Evolutionary conservation across 1,140 invertebrate genomes (phyloP), one percentile per base, ranked within the genome.

Genomic region (Drosophila takahashii): DNA sequence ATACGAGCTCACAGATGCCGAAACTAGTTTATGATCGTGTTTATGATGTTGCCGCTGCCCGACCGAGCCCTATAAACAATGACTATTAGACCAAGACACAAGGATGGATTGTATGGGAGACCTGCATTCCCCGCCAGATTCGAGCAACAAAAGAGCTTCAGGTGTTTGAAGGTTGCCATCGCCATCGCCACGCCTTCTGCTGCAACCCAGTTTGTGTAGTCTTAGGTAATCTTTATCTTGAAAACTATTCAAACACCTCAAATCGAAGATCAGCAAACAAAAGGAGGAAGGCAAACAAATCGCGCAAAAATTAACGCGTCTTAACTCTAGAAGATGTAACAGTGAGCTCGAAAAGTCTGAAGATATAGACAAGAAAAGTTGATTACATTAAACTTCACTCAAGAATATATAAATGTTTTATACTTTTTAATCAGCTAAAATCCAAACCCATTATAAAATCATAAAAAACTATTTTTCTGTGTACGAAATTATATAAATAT

Each of bases 21-120:
- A 85, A 87, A 87, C 83, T 64, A 48, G 81, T 87, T 85, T 87
- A 87, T 70, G 56, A 81, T 71, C 51, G 41, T 48, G 42, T 76
- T 75, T 75, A 76, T 75, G 60, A 75, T 65, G 61, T 59, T 53
- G 61, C 52, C 71, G 61, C 61, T 47, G 52, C 58, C 42, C 52
- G 36, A 65, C 56, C 36, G 22, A 81, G 61, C 74, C 69, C 78
- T 75, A 85, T 78, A 81, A 87, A 81, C 70, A 73, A 75, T 62
- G 47, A 64, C 45, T 64, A 81, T 76, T 79, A 79, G 70, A 60
- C 48, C 26, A 61, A 66, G 57, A 58, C 26, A 36, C 56, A 51
- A 65, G 57, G 50, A 71, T 47, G 48, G 36, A 22, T 29, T 48
- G 59, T 44, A 54, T 51, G 45, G 42, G 36, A 70, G 65, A 73